Conservation (phyloP, 2,888 invertebrate species). For the Balanococcus diminutus region DNA sequence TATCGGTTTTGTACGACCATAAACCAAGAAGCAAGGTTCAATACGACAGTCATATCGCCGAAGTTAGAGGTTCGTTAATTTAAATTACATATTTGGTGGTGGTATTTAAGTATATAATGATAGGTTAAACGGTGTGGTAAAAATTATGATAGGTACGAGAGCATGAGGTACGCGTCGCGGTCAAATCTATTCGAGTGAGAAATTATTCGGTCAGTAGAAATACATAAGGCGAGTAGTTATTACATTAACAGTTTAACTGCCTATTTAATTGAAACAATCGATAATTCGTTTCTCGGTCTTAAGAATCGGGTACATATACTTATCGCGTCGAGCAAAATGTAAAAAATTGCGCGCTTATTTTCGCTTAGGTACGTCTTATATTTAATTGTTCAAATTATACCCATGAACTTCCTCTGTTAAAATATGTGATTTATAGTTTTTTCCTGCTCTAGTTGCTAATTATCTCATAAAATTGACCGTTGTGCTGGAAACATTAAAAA, state of each 20-base stretch:
- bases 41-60: conserved; percentile 37
- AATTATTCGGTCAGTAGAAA: conserved; percentile 12
- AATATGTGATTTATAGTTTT: not conserved
- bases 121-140: not conserved
- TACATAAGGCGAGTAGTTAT: not conserved
- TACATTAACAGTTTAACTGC: not conserved
- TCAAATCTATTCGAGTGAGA: not conserved
- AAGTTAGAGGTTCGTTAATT: conserved; percentile 43
- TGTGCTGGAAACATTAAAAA: not conserved
- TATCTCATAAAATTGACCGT: conserved; percentile 20
- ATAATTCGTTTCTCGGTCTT: not conserved
- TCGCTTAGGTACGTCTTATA: not conserved
- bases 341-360: not conserved
- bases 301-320: not conserved
- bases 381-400: not conserved
- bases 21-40: conserved; percentile 13
- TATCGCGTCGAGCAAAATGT: not conserved
- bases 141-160: not conserved
- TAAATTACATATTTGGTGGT: conserved; percentile 8
- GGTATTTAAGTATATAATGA: not conserved
- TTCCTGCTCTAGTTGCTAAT: not conserved
- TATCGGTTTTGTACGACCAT: not conserved
- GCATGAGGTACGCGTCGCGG: not conserved
- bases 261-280: conserved; percentile 25
- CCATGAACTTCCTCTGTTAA: not conserved